Evolutionary conservation across 2,888 invertebrate species (phyloP), one percentile per base, ranked within the genome.

Genomic region (Ceramica pisi): DNA sequence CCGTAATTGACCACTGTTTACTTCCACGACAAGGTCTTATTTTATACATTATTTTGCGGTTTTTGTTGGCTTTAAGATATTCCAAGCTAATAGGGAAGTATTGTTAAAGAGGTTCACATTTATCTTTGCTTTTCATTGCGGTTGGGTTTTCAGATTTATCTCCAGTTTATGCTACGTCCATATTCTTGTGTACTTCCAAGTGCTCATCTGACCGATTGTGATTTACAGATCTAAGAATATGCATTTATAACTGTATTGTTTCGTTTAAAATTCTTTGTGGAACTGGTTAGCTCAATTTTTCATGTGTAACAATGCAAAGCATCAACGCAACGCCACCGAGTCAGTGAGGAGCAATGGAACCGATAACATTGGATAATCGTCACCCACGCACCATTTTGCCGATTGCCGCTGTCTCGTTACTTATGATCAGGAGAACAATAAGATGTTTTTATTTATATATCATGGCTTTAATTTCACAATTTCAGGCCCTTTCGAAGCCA

Each of bases 1-100:
- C 91, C 91, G 91, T 95, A 95, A 96, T 95, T 96, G 95, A 95
- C 94, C 95, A 94, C 94, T 95, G 95, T 95, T 95, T 95, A 94
- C 94, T 93, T 94, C 92, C 90, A 90, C 90, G 89, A 90, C 91
- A 90, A 92, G 92, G 89, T 93, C 92, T 93, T 94, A 94, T 94
- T 94, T 94, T 93, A 92, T 92, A 90, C 90, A 89, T 88, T 88
- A 90, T 90, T 90, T 87, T 92, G 92, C 86, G 91, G 93, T 92
- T 91, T 90, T 89, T 87, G 80, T 85, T 82, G 74, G 70, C 75
- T 87, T 88, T 85, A 85, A 88, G 86, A 87, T 86, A 85, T 86
- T 83, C 76, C 78, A 72, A 80, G 70, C 81, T 87, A 89, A 90
- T 88, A 86, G 86, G 89, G 87, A 89, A 90, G 87, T 83, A 75